Conservation (phyloP, 2,797 vertebrate genomes). For the Melanotaenia parkinsoni region DNA sequence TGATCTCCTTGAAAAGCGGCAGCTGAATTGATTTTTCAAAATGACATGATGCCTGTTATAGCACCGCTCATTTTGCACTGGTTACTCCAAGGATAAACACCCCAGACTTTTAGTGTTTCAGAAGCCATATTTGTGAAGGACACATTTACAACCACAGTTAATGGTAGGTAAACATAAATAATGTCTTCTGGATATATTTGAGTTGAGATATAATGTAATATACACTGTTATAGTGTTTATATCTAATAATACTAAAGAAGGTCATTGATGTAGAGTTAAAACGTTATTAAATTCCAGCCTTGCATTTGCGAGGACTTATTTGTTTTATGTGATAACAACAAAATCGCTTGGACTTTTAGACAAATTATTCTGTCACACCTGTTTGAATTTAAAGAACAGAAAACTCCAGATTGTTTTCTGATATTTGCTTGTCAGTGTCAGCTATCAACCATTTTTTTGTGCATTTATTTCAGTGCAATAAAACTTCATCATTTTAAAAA, state of each 20-base stretch:
- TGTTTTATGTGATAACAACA: background rate
- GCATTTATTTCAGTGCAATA: no score
- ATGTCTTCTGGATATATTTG: background rate
- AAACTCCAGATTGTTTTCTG: no score
- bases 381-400: no score
- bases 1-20: constrained; percentile 28
- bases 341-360: background rate
- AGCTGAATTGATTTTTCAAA: constrained; percentile 48
- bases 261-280: background rate
- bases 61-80: constrained; percentile 11
- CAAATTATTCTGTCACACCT: no score
- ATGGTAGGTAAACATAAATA: background rate
- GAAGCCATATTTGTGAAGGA: no score
- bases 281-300: background rate
- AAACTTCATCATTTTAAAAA: background rate
- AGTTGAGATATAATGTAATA: no score
- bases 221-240: no score
- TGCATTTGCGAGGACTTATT: background rate
- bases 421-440: no score
- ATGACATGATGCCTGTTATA: constrained; percentile 26
- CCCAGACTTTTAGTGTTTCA: background rate
- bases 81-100: background rate
- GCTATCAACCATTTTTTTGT: no score
- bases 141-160: background rate
- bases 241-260: no score